Evolutionary conservation across 2,888 invertebrate genomes (phyloP).

Genomic region (Trimorus sp.): DNA sequence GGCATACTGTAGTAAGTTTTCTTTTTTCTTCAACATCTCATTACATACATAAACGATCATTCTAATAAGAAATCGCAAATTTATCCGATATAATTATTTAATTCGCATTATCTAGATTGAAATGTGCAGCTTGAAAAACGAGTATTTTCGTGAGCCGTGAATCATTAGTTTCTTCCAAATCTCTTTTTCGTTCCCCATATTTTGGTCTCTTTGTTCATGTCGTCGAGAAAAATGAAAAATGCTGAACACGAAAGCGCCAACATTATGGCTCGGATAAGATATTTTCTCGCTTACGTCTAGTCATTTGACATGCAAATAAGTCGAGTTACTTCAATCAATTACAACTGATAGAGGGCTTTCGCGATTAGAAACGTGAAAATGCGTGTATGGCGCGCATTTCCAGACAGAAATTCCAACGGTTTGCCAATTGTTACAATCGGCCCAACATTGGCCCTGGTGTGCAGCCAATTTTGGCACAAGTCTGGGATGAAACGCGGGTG

Average conservation of each 20-base stretch:
- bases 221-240: conserved; percentile 7
- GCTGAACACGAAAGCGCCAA: conserved; percentile 3
- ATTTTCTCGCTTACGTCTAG: conserved; percentile 38
- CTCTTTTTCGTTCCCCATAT: background rate
- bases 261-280: conserved; percentile 38
- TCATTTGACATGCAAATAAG: conserved; percentile 42
- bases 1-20: conserved; percentile 11
- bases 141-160: too few species aligned
- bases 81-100: conserved; percentile 46
- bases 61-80: conserved; percentile 28
- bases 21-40: conserved; percentile 16
- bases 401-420: too few species aligned
- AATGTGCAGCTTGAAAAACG: background rate
- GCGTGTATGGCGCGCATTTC: too few species aligned
- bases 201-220: background rate
- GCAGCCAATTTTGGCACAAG: too few species aligned
- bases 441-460: too few species aligned
- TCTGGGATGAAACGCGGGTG: too few species aligned
- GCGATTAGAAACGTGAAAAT: too few species aligned
- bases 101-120: conserved; percentile 36
- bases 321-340: conserved; percentile 52
- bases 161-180: background rate
- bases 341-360: conserved; percentile 72
- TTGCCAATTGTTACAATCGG: too few species aligned
- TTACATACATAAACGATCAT: conserved; percentile 31